Evolutionary conservation across 2,888 invertebrate genomes (phyloP).

Genomic region (Polyommatus iphigenia): DNA sequence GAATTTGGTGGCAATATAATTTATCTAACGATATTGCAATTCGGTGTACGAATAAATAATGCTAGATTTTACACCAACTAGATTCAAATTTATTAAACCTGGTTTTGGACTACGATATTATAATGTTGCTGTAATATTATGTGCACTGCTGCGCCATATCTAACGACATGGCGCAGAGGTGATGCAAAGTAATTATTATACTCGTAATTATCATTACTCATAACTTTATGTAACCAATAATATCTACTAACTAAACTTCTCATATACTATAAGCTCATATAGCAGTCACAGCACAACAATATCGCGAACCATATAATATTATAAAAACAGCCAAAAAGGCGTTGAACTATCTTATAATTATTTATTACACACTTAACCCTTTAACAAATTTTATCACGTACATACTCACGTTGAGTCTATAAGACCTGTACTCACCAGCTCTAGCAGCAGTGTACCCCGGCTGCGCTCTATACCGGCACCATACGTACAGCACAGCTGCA

Average conservation of each 20-base stretch:
- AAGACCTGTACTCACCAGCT: constrained; percentile 49
- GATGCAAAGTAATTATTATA: no score
- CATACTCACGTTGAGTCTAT: neutral
- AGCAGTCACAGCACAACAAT: neutral
- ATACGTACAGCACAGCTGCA: constrained; percentile 59
- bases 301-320: no score
- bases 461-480: constrained; percentile 61
- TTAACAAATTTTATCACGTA: neutral
- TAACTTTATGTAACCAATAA: no score
- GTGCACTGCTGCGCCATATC: no score
- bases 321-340: no score
- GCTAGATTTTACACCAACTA: neutral
- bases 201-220: no score
- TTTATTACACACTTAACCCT: neutral
- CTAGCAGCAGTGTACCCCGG: constrained; percentile 66
- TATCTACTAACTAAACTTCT: no score
- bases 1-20: neutral
- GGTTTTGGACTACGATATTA: no score
- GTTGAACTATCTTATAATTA: no score
- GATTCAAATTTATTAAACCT: neutral
- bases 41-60: neutral
- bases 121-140: no score
- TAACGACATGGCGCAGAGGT: no score
- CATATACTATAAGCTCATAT: neutral
- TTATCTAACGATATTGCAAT: neutral